phyloP scores from a whole-genome alignment of 2,797 vertebrate species.

The Poecile montanus region DNA sequence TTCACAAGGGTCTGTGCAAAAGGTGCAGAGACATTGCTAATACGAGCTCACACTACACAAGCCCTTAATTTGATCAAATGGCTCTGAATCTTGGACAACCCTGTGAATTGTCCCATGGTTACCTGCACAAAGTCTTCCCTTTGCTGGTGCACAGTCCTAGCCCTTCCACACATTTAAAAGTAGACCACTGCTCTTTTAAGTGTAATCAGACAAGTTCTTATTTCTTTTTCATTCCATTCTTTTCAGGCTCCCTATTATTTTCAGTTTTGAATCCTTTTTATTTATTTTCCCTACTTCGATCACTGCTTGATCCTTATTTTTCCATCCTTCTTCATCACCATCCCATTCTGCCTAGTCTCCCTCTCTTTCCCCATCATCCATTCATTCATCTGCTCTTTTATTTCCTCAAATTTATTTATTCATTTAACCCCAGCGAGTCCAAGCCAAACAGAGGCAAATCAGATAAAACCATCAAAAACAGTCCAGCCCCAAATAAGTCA shows the following conservation, averaged over 20 bases:
- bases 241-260: background rate
- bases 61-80: background rate
- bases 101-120: background rate
- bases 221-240: background rate
- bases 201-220: background rate
- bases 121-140: background rate
- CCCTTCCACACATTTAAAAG: background rate
- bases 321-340: background rate
- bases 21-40: background rate
- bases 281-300: background rate
- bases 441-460: slow-evolving; percentile 42
- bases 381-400: background rate
- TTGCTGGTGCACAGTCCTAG: background rate
- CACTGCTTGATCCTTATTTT: background rate
- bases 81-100: background rate
- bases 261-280: background rate
- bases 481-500: slow-evolving; percentile 23
- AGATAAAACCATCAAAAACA: slow-evolving; percentile 39
- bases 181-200: background rate
- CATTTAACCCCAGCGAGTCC: background rate
- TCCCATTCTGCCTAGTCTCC: background rate
- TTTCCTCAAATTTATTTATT: slow-evolving; percentile 15
- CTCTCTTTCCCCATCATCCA: background rate
- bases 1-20: background rate
- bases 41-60: background rate